phyloP scores from a whole-genome alignment of 2,113 vertebrate genomes.

The Melanerpes aurifrons region DNA sequence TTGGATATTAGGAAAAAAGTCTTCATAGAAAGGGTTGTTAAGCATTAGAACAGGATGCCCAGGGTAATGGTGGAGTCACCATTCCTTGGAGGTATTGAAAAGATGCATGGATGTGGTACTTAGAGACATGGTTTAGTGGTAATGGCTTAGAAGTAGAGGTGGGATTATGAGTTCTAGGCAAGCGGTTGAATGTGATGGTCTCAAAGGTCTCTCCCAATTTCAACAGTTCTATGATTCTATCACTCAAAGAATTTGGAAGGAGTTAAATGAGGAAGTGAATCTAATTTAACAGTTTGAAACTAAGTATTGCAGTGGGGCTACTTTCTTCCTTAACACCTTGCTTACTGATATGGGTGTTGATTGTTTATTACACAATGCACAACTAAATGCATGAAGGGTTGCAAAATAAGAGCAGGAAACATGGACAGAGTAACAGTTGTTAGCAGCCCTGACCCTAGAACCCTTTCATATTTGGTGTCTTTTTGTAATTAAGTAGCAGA shows the following conservation, averaged over 20 bases:
- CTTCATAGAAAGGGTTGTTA: too few relatives aligned
- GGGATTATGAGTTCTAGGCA: too few relatives aligned
- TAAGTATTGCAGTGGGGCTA: background rate
- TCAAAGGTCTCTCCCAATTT: too few relatives aligned
- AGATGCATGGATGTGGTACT: too few relatives aligned
- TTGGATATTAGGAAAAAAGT: too few relatives aligned
- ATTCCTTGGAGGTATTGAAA: too few relatives aligned
- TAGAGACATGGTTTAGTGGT: too few relatives aligned
- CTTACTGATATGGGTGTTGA: background rate
- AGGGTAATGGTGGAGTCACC: too few relatives aligned
- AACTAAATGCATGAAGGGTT: background rate
- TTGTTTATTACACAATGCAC: background rate
- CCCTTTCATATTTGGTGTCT: background rate
- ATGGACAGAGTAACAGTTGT: background rate
- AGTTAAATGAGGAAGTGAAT: background rate
- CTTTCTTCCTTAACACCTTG: background rate
- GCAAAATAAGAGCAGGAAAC: background rate
- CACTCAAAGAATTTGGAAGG: background rate
- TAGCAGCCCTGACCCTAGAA: background rate
- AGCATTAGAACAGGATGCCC: too few relatives aligned
- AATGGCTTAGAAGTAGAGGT: too few relatives aligned
- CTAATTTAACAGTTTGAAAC: background rate
- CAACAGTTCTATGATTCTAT: too few relatives aligned
- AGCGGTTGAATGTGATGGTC: too few relatives aligned
- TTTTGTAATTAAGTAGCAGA: background rate